Base-by-base conservation (phyloP, 2,113 vertebrate species). In the Abramis brama region DNA sequence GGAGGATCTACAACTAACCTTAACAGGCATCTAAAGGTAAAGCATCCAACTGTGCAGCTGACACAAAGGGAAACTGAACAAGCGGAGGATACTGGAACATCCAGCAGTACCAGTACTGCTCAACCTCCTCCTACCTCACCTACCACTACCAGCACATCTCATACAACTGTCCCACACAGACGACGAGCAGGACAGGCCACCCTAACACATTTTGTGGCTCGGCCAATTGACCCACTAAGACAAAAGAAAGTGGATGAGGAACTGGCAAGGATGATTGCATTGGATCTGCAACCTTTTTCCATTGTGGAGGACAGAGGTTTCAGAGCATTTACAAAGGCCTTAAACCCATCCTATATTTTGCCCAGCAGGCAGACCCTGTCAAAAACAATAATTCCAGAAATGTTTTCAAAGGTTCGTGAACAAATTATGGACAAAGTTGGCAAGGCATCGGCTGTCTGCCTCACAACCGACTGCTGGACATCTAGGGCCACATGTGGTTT, bases 401-500 rank as follows among this genome's bases (percentile, higher is more conserved):
- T 86, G 21, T 89, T 85, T 74, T 30, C 87, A 6, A 88, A 70
- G 66, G 36, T 70, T 70, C 2, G 0, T 70, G 60, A 45, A 47
- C 71, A 79, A 1, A 25, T 68, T 52, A 70, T 82, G 86, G 83
- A 89, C 15, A 89, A 85, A 50, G 82, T 90, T 23, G 85, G 87
- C 75, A 75, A 86, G 50, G 84, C 84, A 8, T 50, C 86, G 25
- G 64, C 84, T 47, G 88, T 89, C 62, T 88, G 82, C 39, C 82
- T 89, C 0, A 89, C 90, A n/a, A 91, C 83, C 60, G 91, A 88
- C 73, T 76, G 84, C 73, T 90, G 91, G 85, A 89, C 79, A 86
- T 89, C 87, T 3, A 55, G 76, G 55, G 33, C 50, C 4, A 89
- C 85, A 59, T 85, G 86, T 13, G 36, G 23, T 8, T 88, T 52